Evolutionary conservation across 2,888 invertebrate genomes (phyloP).

Genomic region (Plagodis pulveraria): DNA sequence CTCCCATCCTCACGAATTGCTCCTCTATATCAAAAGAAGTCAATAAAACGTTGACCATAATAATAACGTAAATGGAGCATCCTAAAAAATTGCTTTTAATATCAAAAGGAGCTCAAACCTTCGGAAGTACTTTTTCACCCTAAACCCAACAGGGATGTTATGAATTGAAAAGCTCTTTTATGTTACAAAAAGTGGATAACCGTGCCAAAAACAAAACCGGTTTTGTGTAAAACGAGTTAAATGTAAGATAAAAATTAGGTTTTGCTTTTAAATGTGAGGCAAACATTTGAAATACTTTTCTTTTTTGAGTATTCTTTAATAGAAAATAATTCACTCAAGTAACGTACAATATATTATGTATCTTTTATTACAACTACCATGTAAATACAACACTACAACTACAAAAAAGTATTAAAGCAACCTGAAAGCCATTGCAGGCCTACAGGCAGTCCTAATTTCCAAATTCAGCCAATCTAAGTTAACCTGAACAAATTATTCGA

Average conservation of each 20-base stretch:
- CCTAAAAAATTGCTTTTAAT: slow-evolving; percentile 28
- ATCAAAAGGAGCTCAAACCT: slow-evolving; percentile 15
- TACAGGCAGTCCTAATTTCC: too few species aligned
- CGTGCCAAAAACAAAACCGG: slow-evolving; percentile 25
- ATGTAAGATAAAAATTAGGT: slow-evolving; percentile 17
- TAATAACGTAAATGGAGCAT: slow-evolving; percentile 22
- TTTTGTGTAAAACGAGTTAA: slow-evolving; percentile 13
- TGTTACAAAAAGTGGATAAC: slow-evolving; percentile 25
- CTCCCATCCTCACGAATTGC: slow-evolving; percentile 10
- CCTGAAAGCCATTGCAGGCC: too few species aligned
- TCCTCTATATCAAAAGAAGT: slow-evolving; percentile 19
- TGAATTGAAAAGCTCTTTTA: slow-evolving; percentile 28
- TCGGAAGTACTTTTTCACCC: slow-evolving; percentile 22
- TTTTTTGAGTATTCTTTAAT: too few species aligned
- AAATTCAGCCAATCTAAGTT: too few species aligned
- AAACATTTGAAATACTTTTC: too few species aligned
- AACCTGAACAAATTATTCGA: too few species aligned
- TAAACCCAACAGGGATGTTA: slow-evolving; percentile 20
- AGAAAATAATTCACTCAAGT: too few species aligned
- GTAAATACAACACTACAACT: too few species aligned
- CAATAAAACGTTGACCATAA: slow-evolving; percentile 28
- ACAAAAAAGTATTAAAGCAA: too few species aligned
- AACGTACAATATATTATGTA: too few species aligned
- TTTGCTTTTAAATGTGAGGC: slow-evolving; percentile 1
- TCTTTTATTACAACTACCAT: too few species aligned